Evolutionary conservation across 2,113 vertebrate genomes (phyloP), one percentile per base, ranked within the genome.

Genomic region (Otocyon megalotis): DNA sequence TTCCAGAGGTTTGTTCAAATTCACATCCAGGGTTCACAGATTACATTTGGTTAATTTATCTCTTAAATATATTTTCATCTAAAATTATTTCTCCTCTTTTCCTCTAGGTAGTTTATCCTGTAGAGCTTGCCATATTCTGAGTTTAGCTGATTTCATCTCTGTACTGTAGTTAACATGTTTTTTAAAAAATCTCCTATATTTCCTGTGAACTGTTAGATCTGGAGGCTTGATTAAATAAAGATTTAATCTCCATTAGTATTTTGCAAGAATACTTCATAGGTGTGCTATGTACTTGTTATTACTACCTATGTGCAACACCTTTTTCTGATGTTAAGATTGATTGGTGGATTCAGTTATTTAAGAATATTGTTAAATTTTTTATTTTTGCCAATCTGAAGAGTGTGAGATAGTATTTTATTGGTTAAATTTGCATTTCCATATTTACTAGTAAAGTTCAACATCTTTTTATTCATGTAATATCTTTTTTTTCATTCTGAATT

Each of bases 1-100:
- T 88, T 91, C 10, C 19, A 63, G 50, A 87, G 53, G 14, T 97
- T 85, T 92, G 63, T 90, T 79, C 37, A 84, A 88, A 92, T 91
- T 79, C n/a, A 62, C 11, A 88, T 30, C 22, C 58, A 67, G 56
- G 20, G 4, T 89, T 81, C 48, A 85, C 14, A 63, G 19, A 48
- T 93, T 80, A 72, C 43, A 90, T 86, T 94, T 86, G 37, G 50
- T 53, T 93, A 58, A 88, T 35, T 50, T 69, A 50, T 28, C 58
- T 80, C 84, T 76, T 97, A 95, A 88, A 83, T 88, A 93, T 87
- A 60, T 93, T 94, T 90, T 56, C 9, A 77, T 69, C 54, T 77
- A 84, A 83, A 94, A 62, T n/a, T 79, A 63, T 88, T 30, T 81
- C 8, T 91, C 9, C 53, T 58, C n/a, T 93, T 94, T 92, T 19